Conservation (phyloP, 1,140 invertebrate species). For the Cheumatopsyche charites region DNA sequence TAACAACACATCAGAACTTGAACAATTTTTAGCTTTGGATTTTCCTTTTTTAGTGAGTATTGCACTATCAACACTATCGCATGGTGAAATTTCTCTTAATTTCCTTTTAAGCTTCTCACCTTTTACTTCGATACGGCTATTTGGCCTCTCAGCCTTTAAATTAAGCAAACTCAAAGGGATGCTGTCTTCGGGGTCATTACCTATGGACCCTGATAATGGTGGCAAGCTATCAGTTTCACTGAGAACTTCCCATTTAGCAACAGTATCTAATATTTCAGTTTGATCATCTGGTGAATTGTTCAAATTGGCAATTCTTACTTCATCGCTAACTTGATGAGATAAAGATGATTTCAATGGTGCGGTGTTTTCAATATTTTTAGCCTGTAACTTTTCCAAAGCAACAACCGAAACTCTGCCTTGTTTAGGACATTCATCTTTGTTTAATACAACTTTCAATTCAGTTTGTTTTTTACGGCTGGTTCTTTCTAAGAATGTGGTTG, state of each 20-base stretch:
- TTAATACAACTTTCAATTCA: constrained; percentile 58
- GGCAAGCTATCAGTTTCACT: constrained; percentile 66
- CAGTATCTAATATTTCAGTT: constrained; percentile 51
- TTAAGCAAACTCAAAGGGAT: constrained; percentile 60
- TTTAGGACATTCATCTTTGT: constrained; percentile 61
- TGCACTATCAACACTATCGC: constrained; percentile 60
- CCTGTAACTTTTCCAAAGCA: constrained; percentile 64
- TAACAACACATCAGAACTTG: not conserved
- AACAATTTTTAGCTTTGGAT: constrained; percentile 36
- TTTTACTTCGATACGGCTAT: constrained; percentile 53
- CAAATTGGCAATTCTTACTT: constrained; percentile 1
- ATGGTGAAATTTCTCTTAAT: constrained; percentile 60
- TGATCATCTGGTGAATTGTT: constrained; percentile 4
- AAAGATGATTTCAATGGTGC: not conserved
- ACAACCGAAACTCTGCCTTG: constrained; percentile 63
- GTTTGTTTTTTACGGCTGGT: constrained; percentile 56
- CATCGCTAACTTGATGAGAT: not conserved
- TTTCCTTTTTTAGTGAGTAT: constrained; percentile 56
- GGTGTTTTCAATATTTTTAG: constrained; percentile 52
- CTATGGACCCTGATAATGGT: constrained; percentile 56
- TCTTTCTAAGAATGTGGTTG: constrained; percentile 66
- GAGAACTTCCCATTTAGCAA: constrained; percentile 63
- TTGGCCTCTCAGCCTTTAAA: constrained; percentile 54
- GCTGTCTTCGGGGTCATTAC: constrained; percentile 61
- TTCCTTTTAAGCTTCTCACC: constrained; percentile 59